Base-by-base conservation (phyloP, 2,888 invertebrate genomes). In the Phortica okadai region DNA sequence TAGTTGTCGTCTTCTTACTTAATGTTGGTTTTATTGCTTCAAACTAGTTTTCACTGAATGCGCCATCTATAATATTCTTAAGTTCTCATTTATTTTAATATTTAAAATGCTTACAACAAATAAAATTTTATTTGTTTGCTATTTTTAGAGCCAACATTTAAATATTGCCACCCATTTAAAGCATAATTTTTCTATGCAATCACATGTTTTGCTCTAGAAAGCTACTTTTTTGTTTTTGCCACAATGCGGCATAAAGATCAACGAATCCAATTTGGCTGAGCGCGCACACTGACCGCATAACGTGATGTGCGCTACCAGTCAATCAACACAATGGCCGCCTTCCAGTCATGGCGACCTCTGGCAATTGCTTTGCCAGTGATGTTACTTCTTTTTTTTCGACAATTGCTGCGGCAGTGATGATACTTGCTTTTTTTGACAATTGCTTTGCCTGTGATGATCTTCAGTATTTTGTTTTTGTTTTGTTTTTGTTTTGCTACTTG, bases 241-340 rank as follows among this genome's bases (percentile, higher is more conserved):
- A 33, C 33, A 33, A 33, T 33, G 33, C 33, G 33, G 33, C 33
- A 33, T 5, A 33, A 33, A 33, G 33, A 33, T 33, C 50, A 50
- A 50, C 14, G 2, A 50, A 50, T 8, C 50, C 50, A 50, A 50
- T 8, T 16, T 21, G 6, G 59, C 21, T 62, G 10, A 62, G 21
- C 25, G n/a, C 21, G 59, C 16, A 69, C 25, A 69, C 25, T 69
- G 69, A 69, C 69, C 69, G 69, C 45, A 69, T 44, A 45, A 69
- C 69, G 69, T 69, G 69, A 69, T 69, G 45, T 45, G 69, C 21
- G 44, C 16, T 21, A 45, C 62, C 14, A 66, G 66, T 8, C 50
- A 50, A 14, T 50, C 14, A 11, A 50, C 50, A 11, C 50, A 14
- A 54, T 33, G 33, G 33, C 33, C 33, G 33, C 33, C 33, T 33